phyloP scores from a whole-genome alignment of 2,888 invertebrate species.

The Pollenia angustigena region DNA sequence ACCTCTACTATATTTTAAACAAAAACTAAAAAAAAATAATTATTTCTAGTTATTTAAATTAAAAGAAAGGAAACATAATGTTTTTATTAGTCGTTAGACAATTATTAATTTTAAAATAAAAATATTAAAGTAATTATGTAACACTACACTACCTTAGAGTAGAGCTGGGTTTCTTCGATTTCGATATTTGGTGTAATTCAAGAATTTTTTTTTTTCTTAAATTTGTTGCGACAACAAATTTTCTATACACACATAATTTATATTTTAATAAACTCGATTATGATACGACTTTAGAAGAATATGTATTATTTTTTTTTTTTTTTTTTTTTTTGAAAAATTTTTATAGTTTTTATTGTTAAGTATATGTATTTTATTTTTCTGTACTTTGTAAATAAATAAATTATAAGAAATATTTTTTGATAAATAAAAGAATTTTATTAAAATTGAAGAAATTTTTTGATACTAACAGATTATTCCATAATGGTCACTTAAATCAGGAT shows the following conservation, averaged over 20 bases:
- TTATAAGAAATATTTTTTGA: conserved; percentile 65
- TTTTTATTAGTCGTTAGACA: conserved; percentile 81
- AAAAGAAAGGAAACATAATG: conserved; percentile 61
- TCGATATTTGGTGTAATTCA: conserved; percentile 1
- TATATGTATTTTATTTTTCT: conserved; percentile 34
- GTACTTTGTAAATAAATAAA: conserved; percentile 65
- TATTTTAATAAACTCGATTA: conserved; percentile 1
- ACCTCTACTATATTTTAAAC: conserved; percentile 22
- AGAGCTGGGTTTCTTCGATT: not conserved
- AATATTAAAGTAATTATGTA: not conserved
- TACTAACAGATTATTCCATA: too few relatives aligned
- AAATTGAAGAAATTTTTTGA: not conserved
- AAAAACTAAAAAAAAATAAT: conserved; percentile 72
- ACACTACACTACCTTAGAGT: conserved; percentile 10
- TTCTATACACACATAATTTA: conserved; percentile 44
- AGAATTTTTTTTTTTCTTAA: not conserved
- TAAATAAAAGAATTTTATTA: conserved; percentile 57
- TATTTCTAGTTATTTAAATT: conserved; percentile 82
- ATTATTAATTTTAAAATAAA: conserved; percentile 76
- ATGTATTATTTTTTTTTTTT: conserved; percentile 36
- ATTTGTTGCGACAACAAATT: conserved; percentile 16
- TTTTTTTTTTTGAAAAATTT: conserved; percentile 21
- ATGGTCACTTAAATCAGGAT: too few relatives aligned
- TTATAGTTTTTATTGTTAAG: conserved; percentile 57
- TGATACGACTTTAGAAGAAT: not conserved